A percentile compares a stretch with the other conserved stretches of the same genome.
Conservation (phyloP, 2,113 vertebrate genomes). For the Seriola quinqueradiata region DNA sequence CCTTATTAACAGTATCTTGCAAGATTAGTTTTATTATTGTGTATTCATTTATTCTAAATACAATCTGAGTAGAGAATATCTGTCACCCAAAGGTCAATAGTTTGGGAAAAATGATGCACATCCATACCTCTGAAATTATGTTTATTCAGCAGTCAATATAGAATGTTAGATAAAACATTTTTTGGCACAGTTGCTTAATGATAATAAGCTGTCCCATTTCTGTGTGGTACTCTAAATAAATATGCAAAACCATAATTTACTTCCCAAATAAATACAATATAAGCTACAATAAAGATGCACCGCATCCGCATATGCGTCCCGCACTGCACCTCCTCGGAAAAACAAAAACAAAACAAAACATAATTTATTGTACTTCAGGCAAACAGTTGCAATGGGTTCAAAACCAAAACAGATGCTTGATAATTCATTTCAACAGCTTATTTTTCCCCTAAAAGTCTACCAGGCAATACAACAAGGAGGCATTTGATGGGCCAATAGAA, state of each 20-base stretch:
- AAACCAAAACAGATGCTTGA: slow-evolving; percentile 65
- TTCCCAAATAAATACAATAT: slow-evolving; percentile 86
- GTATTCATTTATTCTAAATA: slow-evolving; percentile 50
- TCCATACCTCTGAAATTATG: slow-evolving; percentile 73
- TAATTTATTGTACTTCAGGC: slow-evolving; percentile 72
- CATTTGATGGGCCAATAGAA: slow-evolving; percentile 67
- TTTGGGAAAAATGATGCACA: slow-evolving; percentile 55
- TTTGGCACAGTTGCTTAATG: slow-evolving; percentile 87
- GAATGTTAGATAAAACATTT: slow-evolving; percentile 82
- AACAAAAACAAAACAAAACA: slow-evolving; percentile 55
- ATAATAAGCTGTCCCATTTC: slow-evolving; percentile 83
- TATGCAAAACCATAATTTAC: slow-evolving; percentile 85
- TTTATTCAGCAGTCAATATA: slow-evolving; percentile 87
- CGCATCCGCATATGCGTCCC: slow-evolving; percentile 72
- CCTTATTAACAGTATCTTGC: slow-evolving; percentile 12
- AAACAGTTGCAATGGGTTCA: slow-evolving; percentile 68
- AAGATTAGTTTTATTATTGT: slow-evolving; percentile 13
- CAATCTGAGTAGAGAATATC: slow-evolving; percentile 47
- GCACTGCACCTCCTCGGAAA: slow-evolving; percentile 69
- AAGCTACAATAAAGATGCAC: slow-evolving; percentile 85
- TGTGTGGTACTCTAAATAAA: slow-evolving; percentile 85
- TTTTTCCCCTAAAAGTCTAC: slow-evolving; percentile 51
- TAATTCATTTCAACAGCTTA: slow-evolving; percentile 62
- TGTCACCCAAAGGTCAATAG: slow-evolving; percentile 15
- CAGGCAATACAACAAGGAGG: slow-evolving; percentile 71